Conservation (phyloP, 1,140 invertebrate species). For the Dendroctonus ponderosae region DNA sequence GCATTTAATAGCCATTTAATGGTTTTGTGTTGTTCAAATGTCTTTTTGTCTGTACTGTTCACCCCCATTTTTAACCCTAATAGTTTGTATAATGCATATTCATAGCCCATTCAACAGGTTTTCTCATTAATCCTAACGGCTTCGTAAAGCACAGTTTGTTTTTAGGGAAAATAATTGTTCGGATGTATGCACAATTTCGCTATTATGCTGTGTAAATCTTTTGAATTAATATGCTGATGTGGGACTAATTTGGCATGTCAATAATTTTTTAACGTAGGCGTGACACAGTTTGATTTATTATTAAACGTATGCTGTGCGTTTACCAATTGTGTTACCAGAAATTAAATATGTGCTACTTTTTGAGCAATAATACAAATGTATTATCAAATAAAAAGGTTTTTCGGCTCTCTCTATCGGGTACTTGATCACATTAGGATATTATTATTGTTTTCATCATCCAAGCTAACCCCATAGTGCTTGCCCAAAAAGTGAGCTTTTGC, state of each 20-base stretch:
- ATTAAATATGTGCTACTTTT: too few relatives aligned
- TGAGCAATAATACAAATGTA: too few relatives aligned
- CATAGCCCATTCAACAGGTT: constrained; percentile 31
- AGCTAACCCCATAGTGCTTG: too few relatives aligned
- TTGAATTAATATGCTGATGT: constrained; percentile 22
- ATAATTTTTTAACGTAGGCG: constrained; percentile 1
- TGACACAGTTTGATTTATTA: not conserved
- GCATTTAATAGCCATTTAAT: constrained; percentile 16
- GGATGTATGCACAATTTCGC: constrained; percentile 19
- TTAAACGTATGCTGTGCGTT: too few relatives aligned
- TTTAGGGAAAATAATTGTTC: constrained; percentile 25
- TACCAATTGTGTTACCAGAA: too few relatives aligned
- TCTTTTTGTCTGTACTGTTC: constrained; percentile 7
- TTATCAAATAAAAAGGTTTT: too few relatives aligned
- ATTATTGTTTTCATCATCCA: too few relatives aligned
- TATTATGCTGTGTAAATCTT: constrained; percentile 17
- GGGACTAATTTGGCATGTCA: not conserved
- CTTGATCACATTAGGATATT: too few relatives aligned
- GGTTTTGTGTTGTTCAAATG: constrained; percentile 19
- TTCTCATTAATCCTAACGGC: constrained; percentile 25
- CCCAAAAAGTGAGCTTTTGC: too few relatives aligned
- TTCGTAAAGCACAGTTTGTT: constrained; percentile 11
- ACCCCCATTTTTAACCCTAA: constrained; percentile 15
- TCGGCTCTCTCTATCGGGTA: too few relatives aligned
- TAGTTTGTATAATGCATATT: constrained; percentile 30